These are phyloP conservation scores for Drosophila anceps DNA, from an alignment of 2,888 invertebrate species.

Conservation along the genomic window DNA sequence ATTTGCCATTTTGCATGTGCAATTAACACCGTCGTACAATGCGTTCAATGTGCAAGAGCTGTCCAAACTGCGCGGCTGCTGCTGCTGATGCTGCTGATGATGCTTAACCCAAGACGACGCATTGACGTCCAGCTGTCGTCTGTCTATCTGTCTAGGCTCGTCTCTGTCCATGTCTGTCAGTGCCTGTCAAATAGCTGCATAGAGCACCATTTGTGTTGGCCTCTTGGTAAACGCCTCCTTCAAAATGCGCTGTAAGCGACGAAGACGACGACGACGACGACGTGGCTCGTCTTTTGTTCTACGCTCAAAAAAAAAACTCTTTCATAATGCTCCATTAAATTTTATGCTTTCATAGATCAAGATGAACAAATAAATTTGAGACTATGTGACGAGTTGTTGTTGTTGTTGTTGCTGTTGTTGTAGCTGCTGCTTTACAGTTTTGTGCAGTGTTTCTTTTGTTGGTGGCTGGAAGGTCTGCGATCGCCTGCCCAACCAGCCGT, in stretches of 20 bases:
- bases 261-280: neutral
- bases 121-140: conserved; percentile 59
- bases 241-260: conserved; percentile 15
- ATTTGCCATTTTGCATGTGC: conserved; percentile 66
- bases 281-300: conserved; percentile 60
- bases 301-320: conserved; percentile 50
- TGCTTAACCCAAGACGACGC: conserved; percentile 45
- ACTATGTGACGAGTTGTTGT: conserved; percentile 53
- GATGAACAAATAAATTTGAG: conserved; percentile 82
- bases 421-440: conserved; percentile 37
- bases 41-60: conserved; percentile 43
- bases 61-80: conserved; percentile 10
- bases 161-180: conserved; percentile 47
- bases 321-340: conserved; percentile 83
- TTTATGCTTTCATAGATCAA: conserved; percentile 82
- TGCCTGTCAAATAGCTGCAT: conserved; percentile 49
- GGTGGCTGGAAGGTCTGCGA: conserved; percentile 55
- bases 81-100: conserved; percentile 25
- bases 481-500: conserved; percentile 71
- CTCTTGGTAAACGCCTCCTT: conserved; percentile 22
- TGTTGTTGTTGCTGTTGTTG: conserved; percentile 19
- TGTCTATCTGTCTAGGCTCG: conserved; percentile 25
- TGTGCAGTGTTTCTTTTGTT: conserved; percentile 40
- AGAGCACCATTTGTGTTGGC: conserved; percentile 13
- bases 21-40: conserved; percentile 54